Base-by-base conservation (phyloP, 2,797 vertebrate species). In the Sternarchorhynchus goeldii region DNA sequence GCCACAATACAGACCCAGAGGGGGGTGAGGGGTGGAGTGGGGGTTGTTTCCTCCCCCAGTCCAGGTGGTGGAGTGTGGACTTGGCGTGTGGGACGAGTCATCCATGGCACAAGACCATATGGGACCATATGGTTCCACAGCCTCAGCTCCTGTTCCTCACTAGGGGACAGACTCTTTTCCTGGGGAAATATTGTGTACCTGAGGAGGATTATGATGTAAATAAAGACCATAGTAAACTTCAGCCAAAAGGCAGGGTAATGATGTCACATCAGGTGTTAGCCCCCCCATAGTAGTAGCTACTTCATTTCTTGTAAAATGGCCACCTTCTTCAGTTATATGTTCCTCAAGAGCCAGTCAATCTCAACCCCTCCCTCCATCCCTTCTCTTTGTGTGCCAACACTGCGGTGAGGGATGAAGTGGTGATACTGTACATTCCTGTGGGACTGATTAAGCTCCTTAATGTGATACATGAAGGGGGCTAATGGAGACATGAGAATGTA, bases 111-210 rank as follows among this genome's bases (percentile, higher is more conserved):
- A 45, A 29, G 36, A 70, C 75, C 75, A 77, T 70, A 70, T 70
- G 66, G 77, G 80, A 75, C 71, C 83, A 84, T 84, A 79, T 84
- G 83, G 80, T 58, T 75, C 14, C 20, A 62, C 68, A 68, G 29
- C 8, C 59, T 69, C 56, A 55, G 64, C 74, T 36, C 63, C 65
- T 55, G 75, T 56, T 71, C 70, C 60, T n/a, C 16, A 17, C 16
- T 63, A 25, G 66, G 41, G 29, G 6, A 17, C 67, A 56, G 17
- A 31, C n/a, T 34, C 56, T 55, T 60, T 21, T 60, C 21, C 76
- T 78, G 53, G 16, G 29, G 41, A 65, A 62, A 77, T 4, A 50
- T n/a, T n/a, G 41, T 36, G 72, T 60, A 59, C 4, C 56, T 67
- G 41, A 17, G 66, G 41, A 57, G 53, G 12, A 50, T 36, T 55